Base-by-base conservation (phyloP, 2,113 vertebrate genomes). In the Nestor notabilis region DNA sequence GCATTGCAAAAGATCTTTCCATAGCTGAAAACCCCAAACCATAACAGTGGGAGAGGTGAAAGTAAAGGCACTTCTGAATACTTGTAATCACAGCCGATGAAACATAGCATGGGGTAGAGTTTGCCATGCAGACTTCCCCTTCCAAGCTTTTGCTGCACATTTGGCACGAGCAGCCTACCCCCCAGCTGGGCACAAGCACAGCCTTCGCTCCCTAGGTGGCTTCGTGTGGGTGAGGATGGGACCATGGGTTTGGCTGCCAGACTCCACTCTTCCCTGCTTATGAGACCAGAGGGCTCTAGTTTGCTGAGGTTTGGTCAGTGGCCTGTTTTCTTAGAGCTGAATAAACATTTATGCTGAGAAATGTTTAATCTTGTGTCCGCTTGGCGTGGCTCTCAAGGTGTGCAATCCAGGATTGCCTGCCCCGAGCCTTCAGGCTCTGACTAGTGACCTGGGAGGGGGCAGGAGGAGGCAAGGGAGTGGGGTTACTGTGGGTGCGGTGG, bases 1-100 rank as follows among this genome's bases (percentile, higher is more conserved):
- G 93, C 95, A 91, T 95, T 83, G 83, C 94, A 79, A 19, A 84
- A 94, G 69, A 75, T 95, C 84, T 87, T 93, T 95, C 91, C 89
- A 93, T 94, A 96, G 89, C 74, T 96, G 81, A 94, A 94, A 93
- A 10, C 91, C 89, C 87, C 81, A 76, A 87, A 89, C 79, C 80
- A 76, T 82, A 96, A 89, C 78, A 94, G 72, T 75, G 65, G 17
- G 77, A 82, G 93, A 94, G 89, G 81, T 87, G 87, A 95, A 96
- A 93, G 52, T 21, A 39, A 76, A 97, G 91, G 84, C 87, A 56
- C 25, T 68, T 84, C 65, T 87, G 58, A 58, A 70, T 58, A 12
- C 10, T 93, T 86, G 68, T 37, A 53, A 74, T 69, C 0, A 0
- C 79, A 92, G 94, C 90, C 87, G 83, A 58, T 68, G 86, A 77